Base-by-base conservation (phyloP, 1,140 invertebrate species). In the Polypedilum pembai region DNA sequence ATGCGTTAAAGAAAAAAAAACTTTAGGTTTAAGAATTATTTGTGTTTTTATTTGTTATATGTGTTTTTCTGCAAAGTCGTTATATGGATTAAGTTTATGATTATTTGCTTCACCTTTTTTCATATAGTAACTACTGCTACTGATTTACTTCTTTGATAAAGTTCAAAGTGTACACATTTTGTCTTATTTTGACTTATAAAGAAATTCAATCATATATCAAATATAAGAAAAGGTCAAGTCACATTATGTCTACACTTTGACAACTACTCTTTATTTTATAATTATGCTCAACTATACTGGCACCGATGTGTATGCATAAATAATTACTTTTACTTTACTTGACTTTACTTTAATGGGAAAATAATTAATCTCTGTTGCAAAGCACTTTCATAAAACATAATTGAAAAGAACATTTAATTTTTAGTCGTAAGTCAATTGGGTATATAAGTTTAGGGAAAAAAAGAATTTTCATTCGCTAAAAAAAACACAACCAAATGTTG, bases 11-110 rank as follows among this genome's bases (percentile, higher is more conserved):
- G 45, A 56, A n/a, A 56, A 56, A 15, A n/a, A 56, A n/a, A n/a
- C 12, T n/a, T 56, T 56, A 56, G 45, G n/a, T 56, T 15, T 56
- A 56, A 56, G 45, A n/a, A 56, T n/a, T 56, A 56, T 56, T 33
- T n/a, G 45, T 56, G 45, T 56, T 56, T 56, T 56, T 33, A 33
- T 33, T 56, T 56, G 45, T 56, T 56, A 56, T n/a, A 56, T 56
- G 45, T 56, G 45, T 56, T 56, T 45, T 33, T 33, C 24, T 56
- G 45, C 45, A 56, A 56, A 56, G 45, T 56, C 45, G 45, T 56
- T 56, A 56, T 56, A 4, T n/a, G n/a, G 15, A 56, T 56, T 56
- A 56, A 56, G 45, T 56, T 33, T 33, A 33, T 33, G 5, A 33
- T 33, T 33, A 33, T 33, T 33, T 5, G 24, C 24, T 33, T 3